Evolutionary conservation across 2,113 vertebrate genomes (phyloP), one percentile per base, ranked within the genome.

Genomic region (Porphyrio hochstetteri): DNA sequence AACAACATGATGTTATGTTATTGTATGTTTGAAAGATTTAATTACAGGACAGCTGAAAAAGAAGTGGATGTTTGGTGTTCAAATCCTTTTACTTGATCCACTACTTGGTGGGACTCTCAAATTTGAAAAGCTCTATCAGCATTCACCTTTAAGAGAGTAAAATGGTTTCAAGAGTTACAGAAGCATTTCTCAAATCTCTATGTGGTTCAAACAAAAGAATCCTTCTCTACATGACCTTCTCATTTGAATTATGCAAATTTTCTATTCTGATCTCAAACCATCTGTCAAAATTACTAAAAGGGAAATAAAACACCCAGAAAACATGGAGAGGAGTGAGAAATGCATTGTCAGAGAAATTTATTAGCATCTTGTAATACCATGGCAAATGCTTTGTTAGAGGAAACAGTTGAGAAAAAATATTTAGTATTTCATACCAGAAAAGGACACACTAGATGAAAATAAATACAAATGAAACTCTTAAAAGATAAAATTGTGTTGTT

Each of bases 201-300:
- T 64, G 67, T 2, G 1, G 33, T 86, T 96, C 40, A 86, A 89
- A 70, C 19, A 76, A 57, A 55, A 44, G 33, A 93, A 36, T 74
- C 52, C 46, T 28, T 81, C 55, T 90, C 61, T 80, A 85, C 24
- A 9, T 40, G 63, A 78, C 78, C 64, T 78, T 68, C 76, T 86
- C 18, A 79, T 86, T 82, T 91, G 67, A 95, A 94, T 92, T 72
- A 95, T 64, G 64, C 33, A 83, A 65, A 86, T 93, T 67, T 61
- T 5, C 4, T 74, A 82, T 82, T 93, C 55, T 88, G 29, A 50
- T 93, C 59, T 80, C 53, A 86, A 75, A 8, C 7, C 33, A 33
- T 17, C 21, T 57, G 65, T 46, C 35, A 91, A 88, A 92, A 79
- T n/a, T 59, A 91, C 25, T 68, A 56, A 88, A 86, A 14, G 25